Conservation (phyloP, 1,140 invertebrate species). For the Brachionus sp. region DNA sequence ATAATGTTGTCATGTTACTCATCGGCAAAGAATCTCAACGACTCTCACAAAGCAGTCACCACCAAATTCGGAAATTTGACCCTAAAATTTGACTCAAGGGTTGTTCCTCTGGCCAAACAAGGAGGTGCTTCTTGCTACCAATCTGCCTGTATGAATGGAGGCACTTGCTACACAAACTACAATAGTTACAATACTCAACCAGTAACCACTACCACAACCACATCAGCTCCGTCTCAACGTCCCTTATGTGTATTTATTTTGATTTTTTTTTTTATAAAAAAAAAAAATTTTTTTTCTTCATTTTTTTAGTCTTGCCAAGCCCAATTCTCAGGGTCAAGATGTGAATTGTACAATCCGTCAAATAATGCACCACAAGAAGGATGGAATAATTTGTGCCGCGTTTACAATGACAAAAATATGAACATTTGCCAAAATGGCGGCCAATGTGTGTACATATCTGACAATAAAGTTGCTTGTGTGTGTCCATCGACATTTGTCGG, state of each 20-base stretch:
- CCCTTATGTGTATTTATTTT: constrained; percentile 7
- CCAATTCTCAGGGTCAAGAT: constrained; percentile 36
- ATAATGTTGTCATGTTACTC: not conserved
- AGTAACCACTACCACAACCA: constrained; percentile 36
- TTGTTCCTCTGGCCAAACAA: constrained; percentile 35
- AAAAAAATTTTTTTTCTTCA: not conserved
- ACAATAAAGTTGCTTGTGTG: constrained; percentile 44
- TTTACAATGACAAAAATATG: constrained; percentile 46
- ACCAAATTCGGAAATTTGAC: constrained; percentile 30
- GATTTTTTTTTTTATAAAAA: not conserved
- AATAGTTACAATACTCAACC: not conserved
- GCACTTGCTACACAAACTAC: constrained; percentile 44
- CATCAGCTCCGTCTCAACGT: not conserved
- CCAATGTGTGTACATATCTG: constrained; percentile 40
- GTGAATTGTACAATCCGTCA: constrained; percentile 26
- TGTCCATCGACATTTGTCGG: constrained; percentile 35
- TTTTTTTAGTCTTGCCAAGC: constrained; percentile 38
- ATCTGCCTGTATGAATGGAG: constrained; percentile 40
- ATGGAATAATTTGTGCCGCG: constrained; percentile 44
- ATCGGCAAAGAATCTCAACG: not conserved
- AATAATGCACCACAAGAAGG: not conserved
- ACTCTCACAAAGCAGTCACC: not conserved
- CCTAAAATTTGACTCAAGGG: constrained; percentile 2
- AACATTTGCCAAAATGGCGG: constrained; percentile 44
- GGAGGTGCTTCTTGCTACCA: constrained; percentile 32